Conservation (phyloP, 2,113 vertebrate species). For the Coracopsis vasa region DNA sequence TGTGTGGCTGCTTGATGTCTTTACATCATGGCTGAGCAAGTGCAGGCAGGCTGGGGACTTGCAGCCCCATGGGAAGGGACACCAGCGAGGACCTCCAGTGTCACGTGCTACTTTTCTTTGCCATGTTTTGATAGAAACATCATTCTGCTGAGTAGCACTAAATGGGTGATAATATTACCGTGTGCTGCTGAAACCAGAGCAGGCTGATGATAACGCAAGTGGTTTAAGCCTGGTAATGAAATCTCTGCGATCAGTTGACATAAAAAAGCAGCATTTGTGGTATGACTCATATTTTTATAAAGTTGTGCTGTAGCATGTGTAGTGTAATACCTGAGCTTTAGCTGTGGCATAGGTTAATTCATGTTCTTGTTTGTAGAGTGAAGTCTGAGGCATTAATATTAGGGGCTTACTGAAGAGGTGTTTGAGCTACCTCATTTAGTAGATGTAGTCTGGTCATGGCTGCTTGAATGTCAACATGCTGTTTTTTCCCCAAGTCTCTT, state of each 20-base stretch:
- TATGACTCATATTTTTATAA: neutral
- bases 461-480: neutral
- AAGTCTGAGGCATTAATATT: neutral
- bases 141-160: neutral
- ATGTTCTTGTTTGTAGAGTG: neutral
- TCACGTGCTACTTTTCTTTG: neutral
- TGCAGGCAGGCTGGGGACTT: neutral
- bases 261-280: neutral
- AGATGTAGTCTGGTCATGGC: neutral
- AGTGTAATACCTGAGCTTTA: neutral
- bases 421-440: fast-evolving
- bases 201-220: neutral
- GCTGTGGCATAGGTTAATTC: neutral
- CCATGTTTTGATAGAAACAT: neutral
- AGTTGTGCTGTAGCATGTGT: neutral
- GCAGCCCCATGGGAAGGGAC: neutral
- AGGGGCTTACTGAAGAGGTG: neutral
- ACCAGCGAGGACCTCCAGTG: neutral
- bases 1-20: fast-evolving
- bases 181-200: neutral
- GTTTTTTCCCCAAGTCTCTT: neutral
- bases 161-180: neutral
- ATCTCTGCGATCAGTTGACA: neutral
- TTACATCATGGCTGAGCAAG: fast-evolving
- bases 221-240: neutral